Evolutionary conservation across 2,797 vertebrate genomes (phyloP).

Genomic region (Acanthurus leucopareius): DNA sequence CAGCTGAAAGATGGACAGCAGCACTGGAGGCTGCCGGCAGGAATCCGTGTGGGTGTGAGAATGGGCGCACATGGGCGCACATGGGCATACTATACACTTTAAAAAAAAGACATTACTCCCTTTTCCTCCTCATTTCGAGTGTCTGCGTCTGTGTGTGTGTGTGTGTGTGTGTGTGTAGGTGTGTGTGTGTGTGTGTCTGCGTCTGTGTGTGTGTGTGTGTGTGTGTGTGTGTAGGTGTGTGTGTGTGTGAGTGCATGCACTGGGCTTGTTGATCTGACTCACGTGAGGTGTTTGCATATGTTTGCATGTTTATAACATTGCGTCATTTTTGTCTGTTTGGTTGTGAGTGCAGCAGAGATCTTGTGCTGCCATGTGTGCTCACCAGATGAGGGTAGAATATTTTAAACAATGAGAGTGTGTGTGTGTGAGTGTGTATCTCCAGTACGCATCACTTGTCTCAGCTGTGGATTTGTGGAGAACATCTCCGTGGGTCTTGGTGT

Average conservation of each 20-base stretch:
- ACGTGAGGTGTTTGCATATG: conserved; percentile 45
- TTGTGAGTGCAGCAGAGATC: conserved; percentile 55
- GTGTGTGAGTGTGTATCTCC: conserved; percentile 45
- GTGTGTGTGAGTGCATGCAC: conserved; percentile 17
- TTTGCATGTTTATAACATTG: conserved; percentile 66
- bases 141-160: not conserved
- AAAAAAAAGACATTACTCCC: conserved; percentile 4
- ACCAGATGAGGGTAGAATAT: conserved; percentile 65
- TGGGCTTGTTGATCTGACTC: conserved; percentile 29
- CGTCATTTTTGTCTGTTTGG: conserved; percentile 48
- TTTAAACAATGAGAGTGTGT: no score
- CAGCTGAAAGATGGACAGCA: conserved; percentile 71
- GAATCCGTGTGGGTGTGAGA: conserved; percentile 83
- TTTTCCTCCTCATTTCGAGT: conserved; percentile 10
- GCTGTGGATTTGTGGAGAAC: conserved; percentile 33
- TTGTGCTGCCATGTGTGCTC: conserved; percentile 53
- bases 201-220: not conserved
- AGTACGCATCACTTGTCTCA: conserved; percentile 45
- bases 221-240: conserved; percentile 19
- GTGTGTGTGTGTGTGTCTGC: conserved; percentile 8
- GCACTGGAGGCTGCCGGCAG: conserved; percentile 68
- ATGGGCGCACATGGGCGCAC: conserved; percentile 51
- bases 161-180: conserved; percentile 17
- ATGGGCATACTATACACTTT: conserved; percentile 24
- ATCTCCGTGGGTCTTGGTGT: conserved; percentile 33